These are phyloP conservation scores for Caenorhabditis zanzibari DNA, from an alignment of 2,888 invertebrate genomes.

Conservation along the genomic window DNA sequence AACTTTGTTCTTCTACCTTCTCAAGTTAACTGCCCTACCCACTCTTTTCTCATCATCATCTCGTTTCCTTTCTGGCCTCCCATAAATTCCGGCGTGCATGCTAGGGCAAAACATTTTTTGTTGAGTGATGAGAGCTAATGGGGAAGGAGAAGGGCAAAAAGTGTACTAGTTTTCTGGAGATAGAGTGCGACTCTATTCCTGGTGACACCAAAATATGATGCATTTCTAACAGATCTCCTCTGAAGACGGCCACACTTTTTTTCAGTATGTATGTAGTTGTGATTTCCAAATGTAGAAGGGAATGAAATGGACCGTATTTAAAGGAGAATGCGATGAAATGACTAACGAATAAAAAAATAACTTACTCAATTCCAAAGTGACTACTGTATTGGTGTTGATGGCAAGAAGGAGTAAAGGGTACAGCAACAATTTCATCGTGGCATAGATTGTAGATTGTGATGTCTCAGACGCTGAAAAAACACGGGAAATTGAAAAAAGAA, in stretches of 20 bases:
- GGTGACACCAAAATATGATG: constrained; percentile 62
- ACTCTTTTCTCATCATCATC: constrained; percentile 33
- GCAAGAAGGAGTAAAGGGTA: constrained; percentile 18
- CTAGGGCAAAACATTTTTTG: constrained; percentile 55
- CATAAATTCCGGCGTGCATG: constrained; percentile 61
- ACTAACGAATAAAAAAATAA: constrained; percentile 23
- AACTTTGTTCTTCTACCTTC: constrained; percentile 38
- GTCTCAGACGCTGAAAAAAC: constrained; percentile 33
- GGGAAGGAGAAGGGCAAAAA: constrained; percentile 28
- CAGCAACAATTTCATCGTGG: constrained; percentile 48
- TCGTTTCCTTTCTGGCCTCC: constrained; percentile 47
- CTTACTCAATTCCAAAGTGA: constrained; percentile 61
- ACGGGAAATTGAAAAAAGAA: constrained; percentile 52
- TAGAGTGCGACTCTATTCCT: constrained; percentile 26
- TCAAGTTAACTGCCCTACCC: constrained; percentile 37
- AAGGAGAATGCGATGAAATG: constrained; percentile 34
- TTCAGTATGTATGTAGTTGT: constrained; percentile 33
- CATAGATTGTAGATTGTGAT: constrained; percentile 50
- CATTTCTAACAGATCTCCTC: constrained; percentile 52
- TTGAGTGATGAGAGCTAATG: constrained; percentile 64
- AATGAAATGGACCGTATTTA: constrained; percentile 50
- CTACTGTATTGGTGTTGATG: constrained; percentile 36
- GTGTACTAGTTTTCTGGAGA: constrained; percentile 52
- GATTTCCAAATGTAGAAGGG: constrained; percentile 36
- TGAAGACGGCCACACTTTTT: constrained; percentile 28